Percentiles rank a stretch among this genome's conserved stretches.
Evolutionary conservation across 2,888 invertebrate species (phyloP).

Genomic region (Eilema sororculum): DNA sequence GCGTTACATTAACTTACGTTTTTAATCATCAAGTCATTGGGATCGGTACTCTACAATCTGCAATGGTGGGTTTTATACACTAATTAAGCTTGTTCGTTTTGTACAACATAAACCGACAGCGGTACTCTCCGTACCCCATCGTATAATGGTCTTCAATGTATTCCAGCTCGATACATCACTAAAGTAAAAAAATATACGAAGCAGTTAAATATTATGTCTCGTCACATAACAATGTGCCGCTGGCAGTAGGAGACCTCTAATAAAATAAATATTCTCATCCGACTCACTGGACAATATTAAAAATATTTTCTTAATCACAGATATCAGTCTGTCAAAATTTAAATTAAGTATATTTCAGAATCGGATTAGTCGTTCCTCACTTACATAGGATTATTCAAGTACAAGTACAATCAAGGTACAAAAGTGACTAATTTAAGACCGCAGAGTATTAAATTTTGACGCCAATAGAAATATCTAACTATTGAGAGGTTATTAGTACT

Average conservation of each 20-base stretch:
- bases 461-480: conserved; percentile 73
- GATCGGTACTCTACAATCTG: conserved; percentile 59
- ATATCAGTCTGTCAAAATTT: conserved; percentile 87
- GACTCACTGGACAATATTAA: conserved; percentile 87
- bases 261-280: conserved; percentile 86
- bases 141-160: conserved; percentile 60
- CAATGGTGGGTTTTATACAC: conserved; percentile 69
- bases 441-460: conserved; percentile 82
- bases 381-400: conserved; percentile 83
- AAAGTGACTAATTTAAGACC: conserved; percentile 85
- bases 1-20: conserved; percentile 43
- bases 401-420: conserved; percentile 85
- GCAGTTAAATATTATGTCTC: conserved; percentile 71
- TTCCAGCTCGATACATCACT: conserved; percentile 67
- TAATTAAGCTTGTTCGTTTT: conserved; percentile 75
- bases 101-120: conserved; percentile 67
- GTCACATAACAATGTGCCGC: conserved; percentile 75
- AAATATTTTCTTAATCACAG: conserved; percentile 87
- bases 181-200: conserved; percentile 76
- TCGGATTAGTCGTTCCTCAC: conserved; percentile 83
- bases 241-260: conserved; percentile 84
- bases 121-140: conserved; percentile 52
- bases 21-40: conserved; percentile 57
- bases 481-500: conserved; percentile 71
- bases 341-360: conserved; percentile 88